A percentile compares a stretch with the other conserved stretches of the same genome.
These are phyloP conservation scores for Pionites leucogaster DNA, from an alignment of 2,113 vertebrate species.

Conservation along the genomic window DNA sequence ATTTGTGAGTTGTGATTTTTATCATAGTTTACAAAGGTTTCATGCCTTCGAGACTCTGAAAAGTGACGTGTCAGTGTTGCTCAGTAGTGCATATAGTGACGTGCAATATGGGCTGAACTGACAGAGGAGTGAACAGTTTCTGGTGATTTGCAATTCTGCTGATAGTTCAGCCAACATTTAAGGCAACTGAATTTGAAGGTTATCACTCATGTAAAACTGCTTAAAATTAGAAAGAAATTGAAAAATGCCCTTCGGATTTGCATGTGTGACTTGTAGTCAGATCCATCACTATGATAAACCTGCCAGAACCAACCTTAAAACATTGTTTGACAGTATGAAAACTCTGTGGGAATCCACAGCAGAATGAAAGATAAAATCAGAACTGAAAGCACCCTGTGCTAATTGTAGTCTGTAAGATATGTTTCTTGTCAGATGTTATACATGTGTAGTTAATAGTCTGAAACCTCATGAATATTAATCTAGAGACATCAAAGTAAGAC, in stretches of 20 bases:
- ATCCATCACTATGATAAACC: not conserved
- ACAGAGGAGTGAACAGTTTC: not conserved
- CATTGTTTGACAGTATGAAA: not conserved
- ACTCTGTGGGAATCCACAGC: not conserved
- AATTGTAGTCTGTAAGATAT: not conserved
- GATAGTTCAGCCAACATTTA: not conserved
- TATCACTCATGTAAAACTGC: not conserved
- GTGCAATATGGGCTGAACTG: not conserved
- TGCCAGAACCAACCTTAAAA: not conserved
- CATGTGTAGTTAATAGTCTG: constrained; percentile 20
- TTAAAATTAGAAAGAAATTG: not conserved
- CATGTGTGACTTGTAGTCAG: not conserved
- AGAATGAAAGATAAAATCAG: constrained; percentile 20
- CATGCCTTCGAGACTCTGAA: not conserved
- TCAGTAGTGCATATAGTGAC: fast-evolving
- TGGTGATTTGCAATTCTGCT: not conserved
- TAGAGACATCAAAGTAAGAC: constrained; percentile 1
- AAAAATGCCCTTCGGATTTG: not conserved
- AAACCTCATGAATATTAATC: constrained; percentile 54
- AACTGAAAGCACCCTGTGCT: not conserved
- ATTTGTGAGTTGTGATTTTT: not conserved
- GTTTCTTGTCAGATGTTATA: not conserved
- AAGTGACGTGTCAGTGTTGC: not conserved
- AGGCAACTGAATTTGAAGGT: not conserved
- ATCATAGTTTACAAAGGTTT: not conserved